Base-by-base conservation (phyloP, 2,113 vertebrate genomes). In the Mastomys natalensis region DNA sequence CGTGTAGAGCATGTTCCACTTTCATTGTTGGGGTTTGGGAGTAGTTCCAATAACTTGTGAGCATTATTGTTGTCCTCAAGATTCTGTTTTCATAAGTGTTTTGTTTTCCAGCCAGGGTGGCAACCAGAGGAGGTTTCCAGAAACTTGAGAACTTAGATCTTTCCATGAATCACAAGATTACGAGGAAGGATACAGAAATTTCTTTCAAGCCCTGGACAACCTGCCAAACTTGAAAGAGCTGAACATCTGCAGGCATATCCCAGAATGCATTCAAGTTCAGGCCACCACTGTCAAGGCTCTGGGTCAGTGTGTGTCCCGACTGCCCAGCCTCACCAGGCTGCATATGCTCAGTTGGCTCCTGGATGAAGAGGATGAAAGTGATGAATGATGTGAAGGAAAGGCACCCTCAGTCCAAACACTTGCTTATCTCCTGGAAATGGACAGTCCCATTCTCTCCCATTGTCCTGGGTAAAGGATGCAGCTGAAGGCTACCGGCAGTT, bases 101-200 rank as follows among this genome's bases (percentile, higher is more conserved):
- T 85, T 60, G 51, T 87, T 93, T 97, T 97, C 88, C 87, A 98
- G 98, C 95, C 60, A 94, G 97, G 12, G 48, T 51, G 70, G 96
- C 97, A 95, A 93, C 58, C 29, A 45, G 0, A 2, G 82, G 97
- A 91, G 82, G 90, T 40, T 97, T 98, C 92, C 97, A 97, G 95
- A 98, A 97, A 62, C 85, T 97, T 4, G 1, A 96, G 84, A 72
- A 76, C 0, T 89, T 98, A 77, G 17, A 66, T 7, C 64, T 98
- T 45, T 68, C n/a, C 45, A 0, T 7, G 11, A 98, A 97, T 80
- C 76, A 96, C 3, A 3, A 19, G 4, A 55, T 97, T 93, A 96
- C 89, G 94, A 98, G 70, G 95, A 94, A 62, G 95, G 93, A 24
- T 98, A 97, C 53, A 98, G 85, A 90, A 96, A 92, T 40, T 98